phyloP scores from a whole-genome alignment of 2,888 invertebrate species.

The Cosmia pyralina region DNA sequence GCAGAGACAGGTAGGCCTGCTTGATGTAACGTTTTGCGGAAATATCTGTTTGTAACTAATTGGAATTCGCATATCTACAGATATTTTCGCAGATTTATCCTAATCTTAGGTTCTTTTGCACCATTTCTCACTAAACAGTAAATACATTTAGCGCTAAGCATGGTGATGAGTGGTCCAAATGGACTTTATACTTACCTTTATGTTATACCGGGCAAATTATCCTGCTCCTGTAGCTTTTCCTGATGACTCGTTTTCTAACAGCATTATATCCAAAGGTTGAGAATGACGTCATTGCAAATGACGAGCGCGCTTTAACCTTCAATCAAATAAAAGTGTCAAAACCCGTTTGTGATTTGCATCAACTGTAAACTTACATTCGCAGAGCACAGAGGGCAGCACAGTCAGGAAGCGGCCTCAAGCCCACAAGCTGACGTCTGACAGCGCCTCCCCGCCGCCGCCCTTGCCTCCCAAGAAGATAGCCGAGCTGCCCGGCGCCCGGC shows the following conservation, averaged over 20 bases:
- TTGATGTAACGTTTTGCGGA: not conserved
- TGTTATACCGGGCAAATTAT: not conserved
- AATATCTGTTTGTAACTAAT: not conserved
- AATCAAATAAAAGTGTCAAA: not conserved
- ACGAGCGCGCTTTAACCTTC: no score
- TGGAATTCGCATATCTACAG: not conserved
- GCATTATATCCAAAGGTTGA: not conserved
- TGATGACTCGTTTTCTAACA: not conserved
- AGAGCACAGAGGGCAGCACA: conserved; percentile 80
- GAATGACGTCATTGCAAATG: not conserved
- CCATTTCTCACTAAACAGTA: not conserved
- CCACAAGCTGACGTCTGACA: conserved; percentile 74
- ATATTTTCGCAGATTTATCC: not conserved
- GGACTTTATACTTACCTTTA: not conserved
- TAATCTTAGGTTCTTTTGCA: no score
- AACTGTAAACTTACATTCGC: not conserved
- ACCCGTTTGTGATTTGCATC: not conserved
- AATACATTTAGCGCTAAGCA: not conserved
- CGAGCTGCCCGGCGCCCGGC: conserved; percentile 76
- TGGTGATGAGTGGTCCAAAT: not conserved
- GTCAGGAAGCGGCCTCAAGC: conserved; percentile 73
- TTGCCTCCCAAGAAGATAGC: conserved; percentile 89
- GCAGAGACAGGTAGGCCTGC: conserved; percentile 80
- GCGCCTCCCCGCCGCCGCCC: conserved; percentile 92
- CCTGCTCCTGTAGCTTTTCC: not conserved